Base-by-base conservation (phyloP, 64 coral and sea anemone genomes). In the Pocillopora damicornis region DNA sequence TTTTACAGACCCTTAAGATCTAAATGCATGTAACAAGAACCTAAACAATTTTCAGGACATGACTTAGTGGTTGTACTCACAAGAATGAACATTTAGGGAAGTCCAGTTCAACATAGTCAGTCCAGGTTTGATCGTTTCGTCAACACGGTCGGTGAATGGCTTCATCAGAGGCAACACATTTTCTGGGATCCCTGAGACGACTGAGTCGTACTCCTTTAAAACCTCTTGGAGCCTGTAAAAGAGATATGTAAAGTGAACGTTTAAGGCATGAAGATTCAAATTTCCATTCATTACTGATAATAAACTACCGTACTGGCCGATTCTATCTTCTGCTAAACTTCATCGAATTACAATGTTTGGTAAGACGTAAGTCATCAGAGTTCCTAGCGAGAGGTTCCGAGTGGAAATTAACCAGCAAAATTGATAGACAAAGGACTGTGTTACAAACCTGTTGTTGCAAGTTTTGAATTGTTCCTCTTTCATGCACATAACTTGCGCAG, bases 71-170 rank as follows among this genome's bases (percentile, higher is more conserved):
- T 51, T 51, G 7, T 75, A 93, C 97, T 95, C 63, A 99, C 97
- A 99, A 1, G 87, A 81, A 17, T 87, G 73, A 16, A 99, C 89
- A 81, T 99, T 99, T 37, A 99, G 25, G 6, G 97, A 99, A 0
- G 97, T 99, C 97, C 97, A 99, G 38, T 92, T 95, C 12, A 99
- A 63, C 97, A 99, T 99, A 16, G 97, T 95, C 51, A 99, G 79
- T 51, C 97, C 97, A 58, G 97, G 97, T 83, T 99, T 99, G 34
- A 99, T 95, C 6, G 97, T 90, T 57, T 99, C 93, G 42, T 99
- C 97, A 14, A 99, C 97, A 38, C 93, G 93, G 73, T 86, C 87
- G 4, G 91, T 92, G 76, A 93, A 99, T 60, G 97, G 97, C 86
- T 95, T 95, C 97, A 99, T 99, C 10, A 99, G 79, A 10, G 97